Evolutionary conservation across 2,797 vertebrate species (phyloP).

Genomic region (Bradypodion pumilum): DNA sequence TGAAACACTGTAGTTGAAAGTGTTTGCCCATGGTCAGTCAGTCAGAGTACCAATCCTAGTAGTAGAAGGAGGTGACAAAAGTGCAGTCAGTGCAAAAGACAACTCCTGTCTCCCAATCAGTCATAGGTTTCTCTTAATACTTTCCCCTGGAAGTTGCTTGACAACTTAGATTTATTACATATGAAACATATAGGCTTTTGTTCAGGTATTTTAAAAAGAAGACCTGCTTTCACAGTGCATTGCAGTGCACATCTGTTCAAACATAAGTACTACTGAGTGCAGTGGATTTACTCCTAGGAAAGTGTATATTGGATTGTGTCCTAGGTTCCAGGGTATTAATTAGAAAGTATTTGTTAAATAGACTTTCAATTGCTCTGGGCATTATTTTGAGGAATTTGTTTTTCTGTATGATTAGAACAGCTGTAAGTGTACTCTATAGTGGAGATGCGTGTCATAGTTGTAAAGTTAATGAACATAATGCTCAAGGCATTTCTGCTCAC

Average conservation of each 20-base stretch:
- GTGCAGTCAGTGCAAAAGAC: background rate
- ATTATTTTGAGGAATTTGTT: background rate
- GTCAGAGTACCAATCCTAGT: background rate
- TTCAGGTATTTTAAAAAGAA: background rate
- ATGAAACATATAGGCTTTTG: background rate
- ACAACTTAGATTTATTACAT: background rate
- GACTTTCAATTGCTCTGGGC: background rate
- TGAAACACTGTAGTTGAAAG: too few relatives aligned
- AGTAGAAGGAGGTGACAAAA: background rate
- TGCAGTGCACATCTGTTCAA: background rate
- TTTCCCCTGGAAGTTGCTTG: background rate
- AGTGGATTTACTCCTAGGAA: background rate
- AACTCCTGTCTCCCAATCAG: background rate
- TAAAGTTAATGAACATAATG: background rate
- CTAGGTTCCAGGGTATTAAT: background rate
- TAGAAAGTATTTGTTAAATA: background rate
- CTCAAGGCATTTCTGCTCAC: slow-evolving; percentile 19
- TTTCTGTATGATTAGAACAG: background rate
- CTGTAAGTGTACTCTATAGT: slow-evolving; percentile 14
- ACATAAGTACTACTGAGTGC: background rate
- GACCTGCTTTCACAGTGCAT: background rate
- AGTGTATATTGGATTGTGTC: background rate
- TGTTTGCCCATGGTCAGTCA: background rate
- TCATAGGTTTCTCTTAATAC: background rate
- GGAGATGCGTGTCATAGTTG: slow-evolving; percentile 14